These are phyloP conservation scores for Harpalus rufipes DNA, from an alignment of 2,888 invertebrate genomes.

Conservation along the genomic window DNA sequence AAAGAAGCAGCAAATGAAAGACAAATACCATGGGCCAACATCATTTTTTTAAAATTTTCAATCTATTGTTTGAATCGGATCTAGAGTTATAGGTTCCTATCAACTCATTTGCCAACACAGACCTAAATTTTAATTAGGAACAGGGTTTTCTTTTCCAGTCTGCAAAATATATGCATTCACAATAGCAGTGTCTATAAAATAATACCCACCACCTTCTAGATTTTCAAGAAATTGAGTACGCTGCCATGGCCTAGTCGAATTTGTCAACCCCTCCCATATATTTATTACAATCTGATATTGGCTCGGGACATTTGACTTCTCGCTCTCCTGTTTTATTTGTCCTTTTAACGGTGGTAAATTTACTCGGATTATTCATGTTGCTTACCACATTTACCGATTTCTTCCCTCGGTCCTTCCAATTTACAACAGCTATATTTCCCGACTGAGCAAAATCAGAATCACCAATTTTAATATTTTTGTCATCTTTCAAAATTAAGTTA, in stretches of 20 bases:
- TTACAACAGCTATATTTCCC: constrained; percentile 70
- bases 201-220: too few species aligned
- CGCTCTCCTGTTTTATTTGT: constrained; percentile 70
- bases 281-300: constrained; percentile 71
- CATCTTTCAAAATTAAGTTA: constrained; percentile 69
- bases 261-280: constrained; percentile 72
- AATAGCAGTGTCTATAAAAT: too few species aligned
- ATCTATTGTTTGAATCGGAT: too few species aligned
- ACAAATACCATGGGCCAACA: too few species aligned
- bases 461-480: constrained; percentile 70
- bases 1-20: too few species aligned
- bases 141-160: too few species aligned
- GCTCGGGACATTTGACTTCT: constrained; percentile 69
- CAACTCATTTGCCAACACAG: too few species aligned
- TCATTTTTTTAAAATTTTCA: too few species aligned
- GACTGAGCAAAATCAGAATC: constrained; percentile 69
- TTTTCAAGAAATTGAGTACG: too few species aligned
- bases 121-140: too few species aligned
- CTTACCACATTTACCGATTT: constrained; percentile 70
- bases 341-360: constrained; percentile 68
- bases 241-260: constrained; percentile 71
- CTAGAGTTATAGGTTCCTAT: too few species aligned
- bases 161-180: too few species aligned
- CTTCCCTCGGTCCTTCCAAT: constrained; percentile 72
- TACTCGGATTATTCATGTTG: constrained; percentile 69